These are phyloP conservation scores for Lucilia sericata DNA, from an alignment of 1,140 invertebrate genomes.

Conservation along the genomic window DNA sequence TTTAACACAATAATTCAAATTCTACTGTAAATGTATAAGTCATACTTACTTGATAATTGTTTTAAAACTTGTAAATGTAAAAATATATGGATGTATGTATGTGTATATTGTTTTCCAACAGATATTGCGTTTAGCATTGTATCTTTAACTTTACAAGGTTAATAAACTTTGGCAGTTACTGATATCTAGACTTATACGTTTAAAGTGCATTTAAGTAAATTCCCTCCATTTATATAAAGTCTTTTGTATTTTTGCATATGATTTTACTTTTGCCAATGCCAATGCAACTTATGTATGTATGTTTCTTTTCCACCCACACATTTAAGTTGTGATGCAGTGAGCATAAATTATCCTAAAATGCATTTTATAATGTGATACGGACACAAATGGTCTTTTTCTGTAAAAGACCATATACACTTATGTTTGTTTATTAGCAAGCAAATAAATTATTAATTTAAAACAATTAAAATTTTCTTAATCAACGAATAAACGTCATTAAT, in stretches of 20 bases:
- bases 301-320: not conserved
- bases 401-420: not conserved
- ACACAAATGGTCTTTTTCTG: not conserved
- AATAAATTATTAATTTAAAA: constrained; percentile 33
- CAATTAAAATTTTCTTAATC: constrained; percentile 34
- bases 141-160: constrained; percentile 19
- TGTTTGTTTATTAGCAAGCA: too few relatives aligned
- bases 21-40: not conserved
- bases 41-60: not conserved
- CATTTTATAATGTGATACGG: not conserved
- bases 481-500: constrained; percentile 31
- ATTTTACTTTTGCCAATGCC: not conserved
- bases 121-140: not conserved
- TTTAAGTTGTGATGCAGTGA: not conserved
- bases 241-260: not conserved
- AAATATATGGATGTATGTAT: too few relatives aligned
- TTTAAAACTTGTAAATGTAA: not conserved
- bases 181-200: not conserved
- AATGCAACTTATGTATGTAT: not conserved
- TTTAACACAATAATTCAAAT: not conserved
- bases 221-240: not conserved
- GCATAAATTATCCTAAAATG: constrained; percentile 33
- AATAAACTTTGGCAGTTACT: constrained; percentile 23
- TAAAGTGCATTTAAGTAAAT: constrained; percentile 1
- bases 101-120: not conserved